These are phyloP conservation scores for Lepidostoma basale DNA, from an alignment of 1,140 invertebrate species.

Conservation along the genomic window DNA sequence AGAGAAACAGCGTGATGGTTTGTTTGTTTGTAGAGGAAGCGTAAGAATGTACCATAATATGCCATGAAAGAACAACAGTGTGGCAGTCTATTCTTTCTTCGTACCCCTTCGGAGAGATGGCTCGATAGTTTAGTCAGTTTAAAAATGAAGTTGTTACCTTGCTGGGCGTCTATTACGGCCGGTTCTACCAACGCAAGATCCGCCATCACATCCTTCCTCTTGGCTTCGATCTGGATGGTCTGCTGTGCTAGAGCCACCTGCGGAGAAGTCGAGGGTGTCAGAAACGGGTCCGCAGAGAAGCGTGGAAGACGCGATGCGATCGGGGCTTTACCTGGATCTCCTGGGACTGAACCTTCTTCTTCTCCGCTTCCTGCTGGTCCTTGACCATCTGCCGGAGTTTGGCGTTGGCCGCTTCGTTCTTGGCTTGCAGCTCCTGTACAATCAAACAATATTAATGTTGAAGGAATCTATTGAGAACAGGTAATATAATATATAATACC, in stretches of 20 bases:
- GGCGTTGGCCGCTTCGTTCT: conserved; percentile 97
- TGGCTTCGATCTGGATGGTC: conserved; percentile 91
- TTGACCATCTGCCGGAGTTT: conserved; percentile 99
- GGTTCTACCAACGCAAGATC: conserved; percentile 97
- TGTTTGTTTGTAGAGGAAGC: no score
- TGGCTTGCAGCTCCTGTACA: conserved; percentile 89
- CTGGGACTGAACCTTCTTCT: conserved; percentile 97
- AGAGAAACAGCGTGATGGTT: no score
- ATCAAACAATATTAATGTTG: background rate
- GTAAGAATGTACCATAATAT: no score
- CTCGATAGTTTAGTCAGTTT: no score
- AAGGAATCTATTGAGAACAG: no score
- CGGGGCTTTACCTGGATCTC: conserved; percentile 82
- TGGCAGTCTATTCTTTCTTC: no score
- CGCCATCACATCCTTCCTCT: conserved; percentile 90
- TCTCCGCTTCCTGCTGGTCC: conserved; percentile 99
- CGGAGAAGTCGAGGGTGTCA: background rate
- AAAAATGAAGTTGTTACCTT: no score
- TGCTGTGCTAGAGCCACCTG: conserved; percentile 77
- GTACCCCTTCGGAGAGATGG: no score
- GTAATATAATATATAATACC: no score
- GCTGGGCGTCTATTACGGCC: conserved; percentile 97
- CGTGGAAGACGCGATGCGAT: no score
- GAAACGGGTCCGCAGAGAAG: no score
- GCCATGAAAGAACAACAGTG: no score